These are phyloP conservation scores for Gymnoscopelus braueri DNA, from an alignment of 2,797 vertebrate species.

Conservation along the genomic window DNA sequence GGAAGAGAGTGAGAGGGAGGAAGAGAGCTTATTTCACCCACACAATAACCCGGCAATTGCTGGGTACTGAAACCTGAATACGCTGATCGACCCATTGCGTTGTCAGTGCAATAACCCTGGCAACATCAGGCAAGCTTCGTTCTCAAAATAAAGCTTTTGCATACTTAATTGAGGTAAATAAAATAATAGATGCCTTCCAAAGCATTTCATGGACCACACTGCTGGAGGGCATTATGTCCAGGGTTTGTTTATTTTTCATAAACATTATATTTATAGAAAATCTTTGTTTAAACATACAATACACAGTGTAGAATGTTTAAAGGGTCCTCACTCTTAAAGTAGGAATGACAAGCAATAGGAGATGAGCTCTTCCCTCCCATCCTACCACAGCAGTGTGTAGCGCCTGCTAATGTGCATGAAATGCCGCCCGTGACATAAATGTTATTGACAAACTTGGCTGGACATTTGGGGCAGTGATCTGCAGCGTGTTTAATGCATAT, in stretches of 20 bases:
- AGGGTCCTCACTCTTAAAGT: conserved; percentile 48
- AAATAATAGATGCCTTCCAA: no score
- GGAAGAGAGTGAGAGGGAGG: no score
- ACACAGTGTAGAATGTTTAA: conserved; percentile 24
- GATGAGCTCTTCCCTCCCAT: conserved; percentile 65
- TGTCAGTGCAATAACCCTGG: no score
- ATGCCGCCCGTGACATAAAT: conserved; percentile 75
- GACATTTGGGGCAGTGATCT: conserved; percentile 81
- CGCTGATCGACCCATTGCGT: no score
- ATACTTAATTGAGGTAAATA: no score
- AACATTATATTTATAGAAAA: conserved; percentile 25
- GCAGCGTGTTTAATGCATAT: conserved; percentile 79
- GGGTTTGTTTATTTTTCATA: conserved; percentile 17
- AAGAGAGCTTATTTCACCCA: no score
- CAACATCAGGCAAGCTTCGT: no score
- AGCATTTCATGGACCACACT: not conserved
- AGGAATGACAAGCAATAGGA: conserved; percentile 32
- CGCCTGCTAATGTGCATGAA: conserved; percentile 76
- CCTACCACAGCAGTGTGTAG: conserved; percentile 50
- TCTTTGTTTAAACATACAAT: conserved; percentile 39
- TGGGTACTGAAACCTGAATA: no score
- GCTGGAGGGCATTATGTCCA: conserved; percentile 10
- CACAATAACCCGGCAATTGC: no score
- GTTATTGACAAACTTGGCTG: conserved; percentile 84
- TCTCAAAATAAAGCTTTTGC: no score